These are phyloP conservation scores for Pyrochroa serraticornis DNA, from an alignment of 2,888 invertebrate species.

Conservation along the genomic window DNA sequence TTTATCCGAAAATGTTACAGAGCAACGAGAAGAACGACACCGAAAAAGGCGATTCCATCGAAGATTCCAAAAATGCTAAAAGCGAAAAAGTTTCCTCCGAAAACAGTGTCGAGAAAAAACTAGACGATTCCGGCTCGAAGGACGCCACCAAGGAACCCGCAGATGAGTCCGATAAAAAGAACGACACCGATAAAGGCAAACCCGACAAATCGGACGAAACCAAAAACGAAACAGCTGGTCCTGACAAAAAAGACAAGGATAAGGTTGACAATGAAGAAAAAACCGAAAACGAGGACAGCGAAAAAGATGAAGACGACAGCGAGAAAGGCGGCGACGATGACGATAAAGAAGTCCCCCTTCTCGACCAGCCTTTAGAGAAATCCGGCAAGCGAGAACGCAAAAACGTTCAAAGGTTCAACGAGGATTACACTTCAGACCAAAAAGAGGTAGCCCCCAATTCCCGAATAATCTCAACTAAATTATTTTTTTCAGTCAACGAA, in stretches of 20 bases:
- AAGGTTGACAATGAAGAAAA: constrained; percentile 40
- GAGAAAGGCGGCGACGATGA: constrained; percentile 31
- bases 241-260: constrained; percentile 31
- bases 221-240: constrained; percentile 37
- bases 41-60: constrained; percentile 48
- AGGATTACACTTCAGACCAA: constrained; percentile 38
- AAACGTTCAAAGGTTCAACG: constrained; percentile 52
- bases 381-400: constrained; percentile 54
- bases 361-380: constrained; percentile 54
- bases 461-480: not conserved
- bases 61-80: constrained; percentile 36
- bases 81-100: constrained; percentile 3
- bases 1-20: constrained; percentile 31
- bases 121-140: constrained; percentile 39
- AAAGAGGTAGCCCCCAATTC: constrained; percentile 38
- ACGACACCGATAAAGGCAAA: constrained; percentile 37
- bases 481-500: constrained; percentile 33
- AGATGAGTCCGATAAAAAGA: constrained; percentile 35
- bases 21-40: constrained; percentile 43
- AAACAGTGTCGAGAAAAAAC: constrained; percentile 36
- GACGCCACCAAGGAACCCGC: constrained; percentile 37
- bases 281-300: constrained; percentile 44
- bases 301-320: constrained; percentile 40
- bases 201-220: constrained; percentile 40
- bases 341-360: constrained; percentile 49